Conservation (phyloP, 2,113 vertebrate genomes). For the Phyllostomus hastatus region DNA sequence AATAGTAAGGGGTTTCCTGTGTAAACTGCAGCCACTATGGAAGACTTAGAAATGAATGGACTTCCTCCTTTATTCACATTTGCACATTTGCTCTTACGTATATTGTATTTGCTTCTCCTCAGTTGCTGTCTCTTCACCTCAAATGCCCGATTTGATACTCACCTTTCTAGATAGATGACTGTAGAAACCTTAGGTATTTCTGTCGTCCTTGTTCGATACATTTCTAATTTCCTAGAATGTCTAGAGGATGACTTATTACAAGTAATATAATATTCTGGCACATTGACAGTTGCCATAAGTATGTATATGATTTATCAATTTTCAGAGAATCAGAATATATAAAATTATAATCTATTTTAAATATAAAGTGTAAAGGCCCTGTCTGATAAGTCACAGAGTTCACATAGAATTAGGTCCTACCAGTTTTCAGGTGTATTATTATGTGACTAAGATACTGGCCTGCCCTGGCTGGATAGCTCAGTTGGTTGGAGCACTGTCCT, state of each 20-base stretch:
- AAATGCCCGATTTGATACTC: background rate
- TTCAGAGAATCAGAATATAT: slow-evolving; percentile 5
- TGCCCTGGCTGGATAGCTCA: background rate
- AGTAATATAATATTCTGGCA: background rate
- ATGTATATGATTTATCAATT: background rate
- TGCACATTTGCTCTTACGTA: background rate
- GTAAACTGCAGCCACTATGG: background rate
- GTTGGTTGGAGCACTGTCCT: too few relatives aligned
- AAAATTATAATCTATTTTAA: background rate
- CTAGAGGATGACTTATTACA: background rate
- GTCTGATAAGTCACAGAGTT: background rate
- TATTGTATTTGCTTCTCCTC: background rate
- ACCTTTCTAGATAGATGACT: background rate
- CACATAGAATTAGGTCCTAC: background rate
- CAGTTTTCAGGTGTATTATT: background rate
- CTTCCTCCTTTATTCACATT: background rate
- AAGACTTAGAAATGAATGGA: background rate
- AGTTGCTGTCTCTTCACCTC: background rate
- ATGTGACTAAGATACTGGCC: background rate
- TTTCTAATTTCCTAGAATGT: background rate
- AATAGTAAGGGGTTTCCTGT: background rate
- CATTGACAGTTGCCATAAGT: background rate
- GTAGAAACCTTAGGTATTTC: background rate
- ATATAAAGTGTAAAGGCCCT: background rate
- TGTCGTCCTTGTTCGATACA: background rate